phyloP scores from a whole-genome alignment of 2,888 invertebrate genomes.

The Drosophila phalerata region DNA sequence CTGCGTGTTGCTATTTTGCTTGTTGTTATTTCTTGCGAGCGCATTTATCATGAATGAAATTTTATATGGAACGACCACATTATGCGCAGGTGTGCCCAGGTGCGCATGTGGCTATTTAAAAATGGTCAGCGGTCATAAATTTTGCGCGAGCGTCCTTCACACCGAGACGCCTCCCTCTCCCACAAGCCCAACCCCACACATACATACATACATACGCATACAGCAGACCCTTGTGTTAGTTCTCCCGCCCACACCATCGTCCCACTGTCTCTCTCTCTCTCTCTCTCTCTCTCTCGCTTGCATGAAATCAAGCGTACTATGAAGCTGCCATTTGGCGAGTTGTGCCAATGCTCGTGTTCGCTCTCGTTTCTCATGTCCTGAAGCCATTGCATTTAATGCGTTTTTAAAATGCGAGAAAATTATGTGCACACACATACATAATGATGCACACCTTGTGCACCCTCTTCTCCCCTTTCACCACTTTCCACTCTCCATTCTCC shows the following conservation, averaged over 20 bases:
- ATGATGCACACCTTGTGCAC: not conserved
- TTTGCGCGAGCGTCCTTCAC: conserved; percentile 47
- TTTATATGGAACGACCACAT: conserved; percentile 72
- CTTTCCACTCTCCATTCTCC: not conserved
- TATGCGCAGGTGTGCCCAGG: conserved; percentile 80
- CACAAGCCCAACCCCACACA: not conserved
- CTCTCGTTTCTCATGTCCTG: conserved; percentile 17
- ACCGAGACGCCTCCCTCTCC: not conserved
- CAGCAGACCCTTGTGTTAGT: conserved; percentile 4
- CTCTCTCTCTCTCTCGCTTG: not conserved
- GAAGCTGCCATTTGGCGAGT: conserved; percentile 34
- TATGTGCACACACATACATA: conserved; percentile 32
- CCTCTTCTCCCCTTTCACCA: not conserved
- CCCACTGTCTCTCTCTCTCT: not conserved
- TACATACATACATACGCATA: conserved; percentile 1
- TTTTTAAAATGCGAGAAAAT: conserved; percentile 59
- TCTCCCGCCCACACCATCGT: not conserved
- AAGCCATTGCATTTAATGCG: conserved; percentile 67
- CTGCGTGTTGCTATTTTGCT: conserved; percentile 33
- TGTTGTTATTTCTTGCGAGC: conserved; percentile 55
- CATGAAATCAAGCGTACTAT: conserved; percentile 53
- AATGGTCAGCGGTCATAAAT: conserved; percentile 79
- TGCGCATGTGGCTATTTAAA: conserved; percentile 79
- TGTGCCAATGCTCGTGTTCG: conserved; percentile 6
- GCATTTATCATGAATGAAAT: conserved; percentile 70